A percentile compares a stretch with the other conserved stretches of the same genome.
Conservation (phyloP, 2,888 invertebrate species). For the Acrocyrtus sp. region DNA sequence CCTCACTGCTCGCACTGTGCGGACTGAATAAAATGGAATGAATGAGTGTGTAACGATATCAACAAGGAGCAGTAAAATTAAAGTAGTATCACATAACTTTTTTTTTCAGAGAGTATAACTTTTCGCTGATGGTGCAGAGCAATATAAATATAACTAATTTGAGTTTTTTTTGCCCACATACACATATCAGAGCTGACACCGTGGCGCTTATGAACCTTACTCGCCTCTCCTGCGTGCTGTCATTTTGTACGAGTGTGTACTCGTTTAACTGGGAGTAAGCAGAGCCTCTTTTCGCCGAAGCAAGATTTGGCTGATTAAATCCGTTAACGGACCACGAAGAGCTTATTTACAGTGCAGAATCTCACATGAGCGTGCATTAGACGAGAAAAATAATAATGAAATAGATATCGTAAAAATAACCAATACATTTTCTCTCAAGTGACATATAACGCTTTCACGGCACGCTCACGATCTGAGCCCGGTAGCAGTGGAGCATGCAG, state of each 20-base stretch:
- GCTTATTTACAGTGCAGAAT: neutral
- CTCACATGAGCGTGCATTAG: neutral
- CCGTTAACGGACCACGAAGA: slow-evolving; percentile 13
- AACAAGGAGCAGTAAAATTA: neutral
- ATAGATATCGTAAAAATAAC: neutral
- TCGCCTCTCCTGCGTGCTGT: neutral
- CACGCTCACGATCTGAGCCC: too few species aligned
- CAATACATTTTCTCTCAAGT: neutral
- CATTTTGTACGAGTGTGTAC: neutral
- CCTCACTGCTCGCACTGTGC: neutral
- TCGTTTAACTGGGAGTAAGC: too few species aligned
- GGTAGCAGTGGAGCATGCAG: too few species aligned
- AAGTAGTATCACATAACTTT: neutral
- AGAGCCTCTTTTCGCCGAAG: too few species aligned
- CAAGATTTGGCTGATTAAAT: slow-evolving; percentile 29
- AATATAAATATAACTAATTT: neutral
- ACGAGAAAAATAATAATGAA: neutral
- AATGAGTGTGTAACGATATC: neutral
- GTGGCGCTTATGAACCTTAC: neutral
- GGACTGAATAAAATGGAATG: neutral
- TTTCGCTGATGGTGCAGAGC: neutral
- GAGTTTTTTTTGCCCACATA: too few species aligned
- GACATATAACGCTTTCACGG: too few species aligned
- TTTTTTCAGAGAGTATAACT: neutral
- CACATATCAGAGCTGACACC: too few species aligned